Conservation (phyloP, 1,140 invertebrate species). For the Papilio polytes region DNA sequence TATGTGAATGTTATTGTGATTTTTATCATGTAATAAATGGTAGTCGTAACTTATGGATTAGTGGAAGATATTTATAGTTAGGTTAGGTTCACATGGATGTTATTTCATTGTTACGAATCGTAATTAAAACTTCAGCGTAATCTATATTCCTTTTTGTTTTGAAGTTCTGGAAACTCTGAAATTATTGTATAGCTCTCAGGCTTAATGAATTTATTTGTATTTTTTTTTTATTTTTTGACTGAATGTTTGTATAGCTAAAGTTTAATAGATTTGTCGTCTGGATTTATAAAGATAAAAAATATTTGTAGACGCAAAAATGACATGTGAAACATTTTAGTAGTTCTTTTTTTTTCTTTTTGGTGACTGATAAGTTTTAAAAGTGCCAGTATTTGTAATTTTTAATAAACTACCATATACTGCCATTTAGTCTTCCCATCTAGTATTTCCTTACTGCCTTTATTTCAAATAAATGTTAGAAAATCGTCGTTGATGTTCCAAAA, state of each 20-base stretch:
- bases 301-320: background rate
- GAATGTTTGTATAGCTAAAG: constrained; percentile 9
- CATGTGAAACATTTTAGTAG: background rate
- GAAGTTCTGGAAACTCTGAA: background rate
- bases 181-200: constrained; percentile 11
- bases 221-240: constrained; percentile 21
- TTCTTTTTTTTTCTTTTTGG: background rate
- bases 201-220: constrained; percentile 35
- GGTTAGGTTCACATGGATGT: constrained; percentile 9
- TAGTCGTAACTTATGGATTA: constrained; percentile 30
- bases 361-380: background rate
- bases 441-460: background rate
- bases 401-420: constrained; percentile 23
- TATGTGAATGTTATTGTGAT: constrained; percentile 41
- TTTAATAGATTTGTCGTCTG: background rate
- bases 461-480: background rate
- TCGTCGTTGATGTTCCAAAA: background rate
- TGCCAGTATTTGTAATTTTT: constrained; percentile 35
- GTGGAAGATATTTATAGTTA: constrained; percentile 32
- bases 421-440: constrained; percentile 29
- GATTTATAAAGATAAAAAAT: background rate
- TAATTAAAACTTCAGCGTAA: background rate
- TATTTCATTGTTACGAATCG: background rate
- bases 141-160: background rate
- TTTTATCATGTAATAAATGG: constrained; percentile 36